Percentiles rank a stretch among this genome's conserved stretches.
Evolutionary conservation across 2,797 vertebrate species (phyloP).

Genomic region (Babyrousa celebensis): DNA sequence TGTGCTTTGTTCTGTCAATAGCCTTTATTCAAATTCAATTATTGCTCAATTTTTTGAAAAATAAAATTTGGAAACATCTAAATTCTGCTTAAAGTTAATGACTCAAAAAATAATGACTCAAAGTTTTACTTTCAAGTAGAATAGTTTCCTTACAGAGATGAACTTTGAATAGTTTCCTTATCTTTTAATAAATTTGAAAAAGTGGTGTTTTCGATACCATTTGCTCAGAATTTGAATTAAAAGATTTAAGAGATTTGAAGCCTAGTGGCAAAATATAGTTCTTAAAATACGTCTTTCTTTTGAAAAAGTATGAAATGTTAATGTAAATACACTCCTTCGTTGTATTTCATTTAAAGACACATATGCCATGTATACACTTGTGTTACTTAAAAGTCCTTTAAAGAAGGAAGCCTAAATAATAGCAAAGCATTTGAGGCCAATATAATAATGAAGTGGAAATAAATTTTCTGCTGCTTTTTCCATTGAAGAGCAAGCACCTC

Average conservation of each 20-base stretch:
- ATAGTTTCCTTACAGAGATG: slow-evolving; percentile 14
- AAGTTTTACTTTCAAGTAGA: slow-evolving; percentile 8
- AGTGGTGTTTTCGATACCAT: not conserved
- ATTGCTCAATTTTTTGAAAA: slow-evolving; percentile 33
- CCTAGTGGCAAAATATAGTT: slow-evolving; percentile 15
- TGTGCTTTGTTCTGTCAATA: not conserved
- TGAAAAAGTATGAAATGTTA: slow-evolving; percentile 3
- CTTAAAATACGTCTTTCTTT: slow-evolving; percentile 23
- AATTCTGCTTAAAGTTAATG: slow-evolving; percentile 19
- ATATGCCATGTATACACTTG: not conserved
- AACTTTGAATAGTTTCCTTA: not conserved
- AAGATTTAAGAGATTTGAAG: slow-evolving; percentile 33
- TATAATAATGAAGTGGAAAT: not conserved
- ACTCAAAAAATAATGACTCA: not conserved
- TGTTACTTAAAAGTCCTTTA: slow-evolving; percentile 17
- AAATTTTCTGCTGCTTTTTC: not conserved
- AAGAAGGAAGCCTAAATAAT: slow-evolving; percentile 13
- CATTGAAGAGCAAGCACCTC: slow-evolving; percentile 21
- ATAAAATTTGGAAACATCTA: slow-evolving; percentile 12
- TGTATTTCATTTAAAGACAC: slow-evolving; percentile 13
- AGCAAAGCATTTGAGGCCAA: not conserved
- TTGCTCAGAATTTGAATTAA: slow-evolving; percentile 41
- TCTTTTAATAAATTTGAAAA: slow-evolving; percentile 59
- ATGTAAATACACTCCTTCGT: not conserved
- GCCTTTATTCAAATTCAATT: slow-evolving; percentile 26